These are phyloP conservation scores for Pagrus major DNA, from an alignment of 2,113 vertebrate genomes.

Conservation along the genomic window DNA sequence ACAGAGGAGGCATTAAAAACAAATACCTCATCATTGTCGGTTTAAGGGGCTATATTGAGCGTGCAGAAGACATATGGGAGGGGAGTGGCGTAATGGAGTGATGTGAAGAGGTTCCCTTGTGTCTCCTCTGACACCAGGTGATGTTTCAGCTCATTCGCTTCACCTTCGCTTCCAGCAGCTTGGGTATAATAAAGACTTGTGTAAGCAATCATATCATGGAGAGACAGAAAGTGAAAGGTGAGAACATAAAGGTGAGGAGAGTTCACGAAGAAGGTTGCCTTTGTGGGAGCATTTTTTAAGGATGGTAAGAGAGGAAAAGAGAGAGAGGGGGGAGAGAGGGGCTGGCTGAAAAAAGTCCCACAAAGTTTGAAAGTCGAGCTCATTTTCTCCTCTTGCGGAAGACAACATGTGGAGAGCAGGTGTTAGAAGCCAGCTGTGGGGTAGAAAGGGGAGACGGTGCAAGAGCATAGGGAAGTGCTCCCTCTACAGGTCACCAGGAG, in stretches of 20 bases:
- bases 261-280: conserved; percentile 43
- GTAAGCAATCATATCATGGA: conserved; percentile 56
- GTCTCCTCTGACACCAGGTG: conserved; percentile 63
- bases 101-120: conserved; percentile 49
- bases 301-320: not conserved
- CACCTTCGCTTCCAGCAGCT: conserved; percentile 35
- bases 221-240: conserved; percentile 46
- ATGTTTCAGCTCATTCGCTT: conserved; percentile 57
- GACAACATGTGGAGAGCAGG: conserved; percentile 85
- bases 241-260: conserved; percentile 48
- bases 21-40: conserved; percentile 42
- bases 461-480: conserved; percentile 64
- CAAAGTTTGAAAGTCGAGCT: conserved; percentile 74
- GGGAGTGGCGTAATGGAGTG: conserved; percentile 30
- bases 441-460: not conserved
- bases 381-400: conserved; percentile 61
- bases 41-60: conserved; percentile 44
- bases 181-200: conserved; percentile 38
- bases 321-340: not conserved
- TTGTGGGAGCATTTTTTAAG: conserved; percentile 32
- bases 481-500: conserved; percentile 70
- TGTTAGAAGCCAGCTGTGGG: conserved; percentile 76
- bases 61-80: conserved; percentile 36
- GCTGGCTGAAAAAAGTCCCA: conserved; percentile 29
- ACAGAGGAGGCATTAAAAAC: conserved; percentile 41